phyloP scores from a whole-genome alignment of 2,113 vertebrate genomes.

The Phyllostomus discolor region DNA sequence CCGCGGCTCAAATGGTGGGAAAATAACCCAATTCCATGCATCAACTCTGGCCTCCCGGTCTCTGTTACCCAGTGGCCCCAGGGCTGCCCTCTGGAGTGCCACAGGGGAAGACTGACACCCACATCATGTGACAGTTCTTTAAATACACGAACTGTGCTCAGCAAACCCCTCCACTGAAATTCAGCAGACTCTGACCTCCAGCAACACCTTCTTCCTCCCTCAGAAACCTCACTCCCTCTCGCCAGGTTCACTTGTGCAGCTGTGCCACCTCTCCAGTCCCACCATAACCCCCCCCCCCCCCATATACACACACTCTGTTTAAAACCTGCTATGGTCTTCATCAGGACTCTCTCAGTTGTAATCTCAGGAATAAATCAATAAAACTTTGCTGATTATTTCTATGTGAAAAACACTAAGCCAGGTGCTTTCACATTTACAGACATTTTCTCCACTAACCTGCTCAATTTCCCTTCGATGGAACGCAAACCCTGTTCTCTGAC shows the following conservation, averaged over 20 bases:
- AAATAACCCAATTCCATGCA: background rate
- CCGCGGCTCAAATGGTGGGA: background rate
- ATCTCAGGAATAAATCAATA: background rate
- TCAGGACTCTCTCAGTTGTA: background rate
- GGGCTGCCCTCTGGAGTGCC: background rate
- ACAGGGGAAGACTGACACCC: background rate
- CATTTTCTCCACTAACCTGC: background rate
- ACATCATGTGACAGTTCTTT: background rate
- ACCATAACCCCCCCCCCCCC: too few relatives aligned
- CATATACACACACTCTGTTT: background rate
- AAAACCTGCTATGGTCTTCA: background rate
- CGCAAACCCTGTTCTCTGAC: background rate
- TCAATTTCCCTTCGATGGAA: background rate
- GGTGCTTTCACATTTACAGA: background rate
- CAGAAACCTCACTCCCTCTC: background rate
- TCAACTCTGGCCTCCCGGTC: background rate
- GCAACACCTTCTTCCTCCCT: background rate
- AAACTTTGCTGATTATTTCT: background rate
- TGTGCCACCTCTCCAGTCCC: background rate
- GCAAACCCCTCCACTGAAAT: background rate
- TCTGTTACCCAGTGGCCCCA: background rate
- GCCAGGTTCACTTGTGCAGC: fast-evolving
- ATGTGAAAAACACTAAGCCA: background rate
- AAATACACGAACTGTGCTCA: background rate
- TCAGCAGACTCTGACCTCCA: background rate